Evolutionary conservation across 2,113 vertebrate species (phyloP).

Genomic region (human (Homo sapiens)): GRCh38 chr9:136624001-136624500

Average conservation of each 20-base stretch:
- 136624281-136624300: background rate
- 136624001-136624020: constrained; percentile 66
- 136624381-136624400: background rate
- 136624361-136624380: accelerated
- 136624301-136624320: accelerated
- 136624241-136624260: background rate
- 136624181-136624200: background rate
- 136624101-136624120: background rate
- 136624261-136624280: background rate
- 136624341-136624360: accelerated
- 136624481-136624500: background rate
- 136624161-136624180: constrained; percentile 55
- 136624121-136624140: background rate
- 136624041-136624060: constrained; percentile 80
- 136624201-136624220: background rate
- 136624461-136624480: accelerated
- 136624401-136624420: accelerated
- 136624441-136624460: accelerated
- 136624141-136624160: background rate
- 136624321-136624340: accelerated
- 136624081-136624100: background rate
- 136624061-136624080: constrained; percentile 69
- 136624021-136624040: constrained; percentile 75
- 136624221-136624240: background rate
- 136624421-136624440: accelerated